Evolutionary conservation across 2,797 vertebrate genomes (phyloP).

Genomic region (Tachyglossus aculeatus): DNA sequence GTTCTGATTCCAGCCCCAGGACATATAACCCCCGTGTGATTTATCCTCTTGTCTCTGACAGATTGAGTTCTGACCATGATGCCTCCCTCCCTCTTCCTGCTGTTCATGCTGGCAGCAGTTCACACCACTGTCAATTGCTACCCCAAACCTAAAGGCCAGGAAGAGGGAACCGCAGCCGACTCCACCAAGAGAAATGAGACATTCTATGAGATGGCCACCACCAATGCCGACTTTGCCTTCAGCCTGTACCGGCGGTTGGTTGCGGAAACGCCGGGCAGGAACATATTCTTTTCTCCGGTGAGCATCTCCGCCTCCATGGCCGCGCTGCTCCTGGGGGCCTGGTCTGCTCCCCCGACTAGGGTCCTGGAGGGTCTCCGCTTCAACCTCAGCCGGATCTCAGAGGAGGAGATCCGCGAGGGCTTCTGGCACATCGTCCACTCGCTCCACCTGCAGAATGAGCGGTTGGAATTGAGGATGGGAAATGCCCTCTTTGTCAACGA

Average conservation of each 20-base stretch:
- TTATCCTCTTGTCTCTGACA: too few relatives aligned
- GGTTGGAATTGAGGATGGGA: conserved; percentile 71
- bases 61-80: too few relatives aligned
- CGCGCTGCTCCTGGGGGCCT: conserved; percentile 78
- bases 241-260: conserved; percentile 77
- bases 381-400: conserved; percentile 48
- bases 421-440: conserved; percentile 71
- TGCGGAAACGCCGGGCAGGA: conserved; percentile 61
- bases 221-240: conserved; percentile 78
- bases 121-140: too few relatives aligned
- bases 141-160: too few relatives aligned
- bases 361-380: conserved; percentile 80
- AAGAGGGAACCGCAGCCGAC: too few relatives aligned
- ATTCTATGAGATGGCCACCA: background rate
- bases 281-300: conserved; percentile 84
- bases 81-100: too few relatives aligned
- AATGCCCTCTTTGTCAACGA: conserved; percentile 76
- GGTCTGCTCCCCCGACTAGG: conserved; percentile 73
- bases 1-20: too few relatives aligned
- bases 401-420: conserved; percentile 72
- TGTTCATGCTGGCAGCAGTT: too few relatives aligned
- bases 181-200: too few relatives aligned
- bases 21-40: too few relatives aligned
- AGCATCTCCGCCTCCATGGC: conserved; percentile 82
- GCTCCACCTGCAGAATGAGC: conserved; percentile 48